Evolutionary conservation across 2,113 vertebrate genomes (phyloP).

Genomic region (Megaleporinus macrocephalus): DNA sequence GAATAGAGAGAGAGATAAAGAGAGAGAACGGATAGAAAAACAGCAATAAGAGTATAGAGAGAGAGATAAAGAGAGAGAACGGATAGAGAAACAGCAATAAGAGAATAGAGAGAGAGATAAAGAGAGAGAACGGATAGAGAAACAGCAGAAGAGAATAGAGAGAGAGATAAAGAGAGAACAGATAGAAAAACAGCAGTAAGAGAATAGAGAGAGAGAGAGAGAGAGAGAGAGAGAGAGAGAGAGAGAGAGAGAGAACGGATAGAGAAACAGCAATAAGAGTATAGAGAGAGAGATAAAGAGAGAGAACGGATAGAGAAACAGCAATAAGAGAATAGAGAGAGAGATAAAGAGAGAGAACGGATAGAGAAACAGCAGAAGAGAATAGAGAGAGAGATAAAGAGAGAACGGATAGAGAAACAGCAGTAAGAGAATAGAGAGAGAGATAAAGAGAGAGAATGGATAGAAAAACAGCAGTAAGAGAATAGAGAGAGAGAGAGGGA

Average conservation of each 20-base stretch:
- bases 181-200: neutral
- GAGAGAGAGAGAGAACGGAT: neutral
- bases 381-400: neutral
- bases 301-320: constrained; percentile 33
- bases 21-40: neutral
- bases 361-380: neutral
- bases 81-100: no score
- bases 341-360: constrained; percentile 57
- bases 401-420: neutral
- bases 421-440: neutral
- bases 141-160: no score
- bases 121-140: constrained; percentile 56
- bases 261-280: neutral
- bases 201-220: neutral
- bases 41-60: no score
- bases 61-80: constrained; percentile 41
- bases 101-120: constrained; percentile 6
- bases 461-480: neutral
- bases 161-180: no score
- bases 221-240: constrained; percentile 54
- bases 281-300: neutral
- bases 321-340: no score
- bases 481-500: constrained; percentile 16
- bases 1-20: constrained; percentile 54
- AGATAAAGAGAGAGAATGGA: neutral